Conservation (phyloP, 2,113 vertebrate genomes). For the Falco punctatus region DNA sequence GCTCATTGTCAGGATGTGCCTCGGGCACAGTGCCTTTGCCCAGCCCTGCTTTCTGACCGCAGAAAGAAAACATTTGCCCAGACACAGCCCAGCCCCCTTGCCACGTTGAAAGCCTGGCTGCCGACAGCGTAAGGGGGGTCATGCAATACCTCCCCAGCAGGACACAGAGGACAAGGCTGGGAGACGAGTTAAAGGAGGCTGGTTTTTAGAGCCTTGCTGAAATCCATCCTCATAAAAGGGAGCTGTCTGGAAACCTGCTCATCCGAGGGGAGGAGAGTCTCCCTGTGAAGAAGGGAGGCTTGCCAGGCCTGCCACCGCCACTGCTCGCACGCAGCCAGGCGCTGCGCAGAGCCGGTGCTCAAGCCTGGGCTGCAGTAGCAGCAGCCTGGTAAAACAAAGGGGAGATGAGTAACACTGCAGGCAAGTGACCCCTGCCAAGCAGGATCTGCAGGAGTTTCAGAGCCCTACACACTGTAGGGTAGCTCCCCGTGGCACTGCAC, state of each 20-base stretch:
- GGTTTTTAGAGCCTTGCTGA: background rate
- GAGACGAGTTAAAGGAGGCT: background rate
- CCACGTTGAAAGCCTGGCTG: constrained; percentile 48
- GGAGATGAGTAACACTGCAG: background rate
- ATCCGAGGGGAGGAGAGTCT: background rate
- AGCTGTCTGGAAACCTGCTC: constrained; percentile 38
- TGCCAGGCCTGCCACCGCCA: background rate
- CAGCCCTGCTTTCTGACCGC: constrained; percentile 28
- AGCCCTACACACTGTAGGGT: fast-evolving
- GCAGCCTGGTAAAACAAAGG: background rate
- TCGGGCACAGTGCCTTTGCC: background rate
- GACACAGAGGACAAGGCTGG: background rate
- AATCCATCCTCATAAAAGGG: background rate
- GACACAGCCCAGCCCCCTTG: constrained; percentile 14
- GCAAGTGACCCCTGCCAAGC: constrained; percentile 8
- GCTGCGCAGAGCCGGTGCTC: background rate
- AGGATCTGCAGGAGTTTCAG: background rate
- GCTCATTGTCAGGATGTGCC: constrained; percentile 44
- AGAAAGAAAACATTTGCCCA: constrained; percentile 53
- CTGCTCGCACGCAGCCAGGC: background rate
- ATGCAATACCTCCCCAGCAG: background rate
- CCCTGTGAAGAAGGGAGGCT: background rate
- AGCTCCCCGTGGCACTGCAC: background rate
- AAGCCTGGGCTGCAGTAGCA: background rate
- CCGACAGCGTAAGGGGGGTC: background rate